These are phyloP conservation scores for Turritopsis rubra DNA, from an alignment of 30 jellyfish, hydroid and myxozoan species.

Conservation along the genomic window DNA sequence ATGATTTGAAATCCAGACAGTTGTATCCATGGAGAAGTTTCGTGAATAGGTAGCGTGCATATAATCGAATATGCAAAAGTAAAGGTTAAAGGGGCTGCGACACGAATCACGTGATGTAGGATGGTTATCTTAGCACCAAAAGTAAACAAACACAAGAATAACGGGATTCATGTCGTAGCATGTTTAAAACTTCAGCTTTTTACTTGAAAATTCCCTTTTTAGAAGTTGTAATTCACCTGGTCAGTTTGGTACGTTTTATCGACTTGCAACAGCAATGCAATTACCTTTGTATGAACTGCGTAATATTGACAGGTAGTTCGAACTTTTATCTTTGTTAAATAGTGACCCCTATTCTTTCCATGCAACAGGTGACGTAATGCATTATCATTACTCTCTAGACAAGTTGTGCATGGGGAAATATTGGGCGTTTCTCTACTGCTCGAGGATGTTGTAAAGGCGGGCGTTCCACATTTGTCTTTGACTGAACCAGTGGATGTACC, in stretches of 20 bases:
- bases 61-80: no score
- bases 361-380: no score
- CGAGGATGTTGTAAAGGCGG: conserved; percentile 56
- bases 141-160: neutral
- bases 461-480: conserved; percentile 28
- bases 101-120: no score
- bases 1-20: conserved; percentile 35
- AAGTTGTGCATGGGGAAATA: conserved; percentile 73
- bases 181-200: neutral
- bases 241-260: conserved; percentile 29
- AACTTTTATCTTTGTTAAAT: neutral
- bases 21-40: conserved; percentile 76
- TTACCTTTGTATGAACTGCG: conserved; percentile 59
- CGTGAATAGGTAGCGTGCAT: conserved; percentile 37
- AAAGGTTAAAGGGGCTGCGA: no score
- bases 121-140: no score
- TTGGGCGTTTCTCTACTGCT: conserved; percentile 59
- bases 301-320: conserved; percentile 46
- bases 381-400: conserved; percentile 31
- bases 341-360: no score
- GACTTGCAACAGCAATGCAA: conserved; percentile 37
- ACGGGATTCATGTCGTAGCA: neutral
- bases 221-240: conserved; percentile 49
- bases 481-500: neutral
- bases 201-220: neutral